Evolutionary conservation across 2,797 vertebrate genomes (phyloP).

Genomic region (Hirundo rustica): DNA sequence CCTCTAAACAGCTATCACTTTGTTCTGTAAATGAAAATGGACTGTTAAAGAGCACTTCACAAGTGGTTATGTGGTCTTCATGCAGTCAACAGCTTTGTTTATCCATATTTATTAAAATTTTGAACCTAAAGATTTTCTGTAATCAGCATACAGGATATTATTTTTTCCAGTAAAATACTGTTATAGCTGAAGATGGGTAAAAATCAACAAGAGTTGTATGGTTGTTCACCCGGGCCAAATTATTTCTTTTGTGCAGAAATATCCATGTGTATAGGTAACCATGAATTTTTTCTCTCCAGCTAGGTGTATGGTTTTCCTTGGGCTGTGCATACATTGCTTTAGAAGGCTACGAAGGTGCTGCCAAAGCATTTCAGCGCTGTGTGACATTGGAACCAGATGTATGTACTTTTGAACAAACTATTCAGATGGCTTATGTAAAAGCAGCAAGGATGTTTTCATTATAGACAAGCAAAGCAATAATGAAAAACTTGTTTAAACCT

Average conservation of each 20-base stretch:
- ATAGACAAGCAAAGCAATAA: conserved; percentile 27
- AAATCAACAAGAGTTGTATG: not conserved
- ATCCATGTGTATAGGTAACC: not conserved
- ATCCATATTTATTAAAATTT: not conserved
- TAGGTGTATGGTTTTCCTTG: conserved; percentile 96
- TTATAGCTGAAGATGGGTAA: not conserved
- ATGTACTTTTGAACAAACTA: conserved; percentile 58
- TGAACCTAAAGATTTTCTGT: not conserved
- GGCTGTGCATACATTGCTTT: conserved; percentile 92
- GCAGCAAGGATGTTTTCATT: conserved; percentile 47
- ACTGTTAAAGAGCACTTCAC: not conserved
- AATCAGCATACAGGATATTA: not conserved
- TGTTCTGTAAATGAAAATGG: not conserved
- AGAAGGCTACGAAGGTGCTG: conserved; percentile 89
- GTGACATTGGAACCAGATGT: conserved; percentile 94
- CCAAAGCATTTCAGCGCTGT: conserved; percentile 92
- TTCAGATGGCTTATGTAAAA: conserved; percentile 39
- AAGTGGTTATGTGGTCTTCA: not conserved
- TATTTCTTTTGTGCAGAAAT: not conserved
- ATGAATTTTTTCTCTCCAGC: conserved; percentile 71
- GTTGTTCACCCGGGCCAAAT: not conserved
- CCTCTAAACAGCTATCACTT: not conserved
- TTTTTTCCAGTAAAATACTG: not conserved
- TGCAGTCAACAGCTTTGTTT: not conserved
- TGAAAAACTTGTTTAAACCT: conserved; percentile 28